Base-by-base conservation (phyloP, 1,140 invertebrate species). In the Brachionus calyciflorus region DNA sequence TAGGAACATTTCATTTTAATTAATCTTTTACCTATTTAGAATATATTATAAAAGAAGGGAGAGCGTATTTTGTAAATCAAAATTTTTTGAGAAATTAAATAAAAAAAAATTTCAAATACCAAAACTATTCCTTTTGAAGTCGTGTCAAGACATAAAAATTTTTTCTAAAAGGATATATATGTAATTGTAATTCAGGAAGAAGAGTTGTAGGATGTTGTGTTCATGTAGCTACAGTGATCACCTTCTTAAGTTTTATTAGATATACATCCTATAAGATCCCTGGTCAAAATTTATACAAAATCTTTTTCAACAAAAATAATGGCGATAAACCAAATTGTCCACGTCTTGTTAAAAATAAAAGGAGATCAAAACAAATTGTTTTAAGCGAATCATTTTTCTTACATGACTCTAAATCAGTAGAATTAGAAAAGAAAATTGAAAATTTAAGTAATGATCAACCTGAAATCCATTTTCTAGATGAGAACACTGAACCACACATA, bases 221-320 rank as follows among this genome's bases (percentile, higher is more conserved):
- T 33, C 55, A 60, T 60, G 55, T 60, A 33, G 55, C 55, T 60
- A n/a, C 28, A 60, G 55, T 30, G 17, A 60, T 60, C 37, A 33
- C 21, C 24, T 53, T 33, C 37, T 60, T 60, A 37, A 60, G 33
- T n/a, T 17, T 60, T 26, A 30, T 30, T 33, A 60, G 37, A 60
- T 60, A 60, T 60, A 60, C 30, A 33, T 33, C 55, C 28, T 33
- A 33, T 33, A 37, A 60, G 37, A 60, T 60, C 30, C 55, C 55
- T 33, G 55, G 55, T 33, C 28, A 60, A 60, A 26, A 60, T n/a
- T 40, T 60, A 60, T 33, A 60, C 19, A 33, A 26, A n/a, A 60
- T 60, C 19, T 60, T 60, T 60, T 60, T 60, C 14, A 30, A 60
- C 37, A 60, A 60, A 37, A 60, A 60, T 33, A 60, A 60, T 30